These are phyloP conservation scores for Macquaria ambigua DNA, from an alignment of 2,113 vertebrate species.

Conservation along the genomic window DNA sequence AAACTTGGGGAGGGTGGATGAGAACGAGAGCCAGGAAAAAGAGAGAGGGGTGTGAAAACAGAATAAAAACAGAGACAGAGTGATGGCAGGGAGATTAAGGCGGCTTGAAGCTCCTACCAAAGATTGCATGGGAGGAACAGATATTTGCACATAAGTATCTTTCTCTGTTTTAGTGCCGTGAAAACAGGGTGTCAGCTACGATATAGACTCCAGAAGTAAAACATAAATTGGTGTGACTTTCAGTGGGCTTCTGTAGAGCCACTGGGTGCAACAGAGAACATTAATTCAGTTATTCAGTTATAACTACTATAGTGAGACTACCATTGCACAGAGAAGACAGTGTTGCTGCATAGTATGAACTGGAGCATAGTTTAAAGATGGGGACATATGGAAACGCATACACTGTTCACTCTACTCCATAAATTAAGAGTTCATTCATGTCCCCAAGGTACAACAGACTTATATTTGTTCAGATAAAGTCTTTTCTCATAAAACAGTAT, in stretches of 20 bases:
- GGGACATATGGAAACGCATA: constrained; percentile 1
- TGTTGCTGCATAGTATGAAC: constrained; percentile 35
- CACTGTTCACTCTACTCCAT: constrained; percentile 19
- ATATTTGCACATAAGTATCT: constrained; percentile 37
- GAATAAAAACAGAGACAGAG: constrained; percentile 6
- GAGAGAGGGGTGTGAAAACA: constrained; percentile 30
- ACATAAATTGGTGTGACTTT: constrained; percentile 32
- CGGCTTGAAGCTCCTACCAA: constrained; percentile 3
- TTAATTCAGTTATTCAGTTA: constrained; percentile 56
- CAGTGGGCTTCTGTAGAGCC: constrained; percentile 14
- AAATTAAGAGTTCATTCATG: constrained; percentile 20
- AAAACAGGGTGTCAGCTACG: constrained; percentile 28
- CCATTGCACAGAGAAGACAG: constrained; percentile 9
- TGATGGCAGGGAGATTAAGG: constrained; percentile 18
- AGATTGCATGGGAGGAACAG: constrained; percentile 1
- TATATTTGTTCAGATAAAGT: not conserved
- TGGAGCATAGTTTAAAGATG: constrained; percentile 53
- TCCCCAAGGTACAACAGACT: constrained; percentile 21
- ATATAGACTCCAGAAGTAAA: constrained; percentile 26
- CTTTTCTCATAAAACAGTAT: constrained; percentile 2
- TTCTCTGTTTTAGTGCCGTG: constrained; percentile 16
- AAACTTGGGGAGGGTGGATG: constrained; percentile 64
- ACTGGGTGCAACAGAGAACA: constrained; percentile 15
- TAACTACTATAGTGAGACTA: constrained; percentile 10
- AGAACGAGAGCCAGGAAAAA: constrained; percentile 30